These are phyloP conservation scores for Papilio helenus DNA, from an alignment of 1,140 invertebrate genomes.

Conservation along the genomic window DNA sequence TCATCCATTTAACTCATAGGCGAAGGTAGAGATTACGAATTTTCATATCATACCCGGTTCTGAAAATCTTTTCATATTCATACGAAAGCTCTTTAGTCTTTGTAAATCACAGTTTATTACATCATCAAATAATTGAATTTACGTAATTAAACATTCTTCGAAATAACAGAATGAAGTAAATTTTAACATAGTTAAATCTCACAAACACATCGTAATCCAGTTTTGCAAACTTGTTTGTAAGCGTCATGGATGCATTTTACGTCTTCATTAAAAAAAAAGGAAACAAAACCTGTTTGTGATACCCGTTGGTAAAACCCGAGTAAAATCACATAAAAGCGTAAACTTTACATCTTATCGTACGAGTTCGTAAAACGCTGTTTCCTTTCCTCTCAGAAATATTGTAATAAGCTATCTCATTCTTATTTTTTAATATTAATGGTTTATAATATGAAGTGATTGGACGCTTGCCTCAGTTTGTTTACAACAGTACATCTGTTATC, in stretches of 20 bases:
- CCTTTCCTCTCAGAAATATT: background rate
- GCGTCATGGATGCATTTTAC: background rate
- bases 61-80: too few relatives aligned
- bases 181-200: background rate
- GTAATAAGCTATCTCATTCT: background rate
- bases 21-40: too few relatives aligned
- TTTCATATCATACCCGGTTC: too few relatives aligned
- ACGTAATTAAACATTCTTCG: too few relatives aligned
- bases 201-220: background rate
- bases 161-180: too few relatives aligned
- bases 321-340: background rate
- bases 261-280: background rate
- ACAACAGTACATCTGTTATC: background rate
- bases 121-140: too few relatives aligned
- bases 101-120: too few relatives aligned
- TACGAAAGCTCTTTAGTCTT: too few relatives aligned
- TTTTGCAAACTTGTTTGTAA: background rate
- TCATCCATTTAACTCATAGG: too few relatives aligned
- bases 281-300: background rate
- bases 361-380: too few relatives aligned
- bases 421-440: background rate
- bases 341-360: background rate
- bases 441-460: slow-evolving; percentile 16
- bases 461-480: background rate
- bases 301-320: background rate